Conservation (phyloP, 2,888 invertebrate genomes). For the Perdita meconis region DNA sequence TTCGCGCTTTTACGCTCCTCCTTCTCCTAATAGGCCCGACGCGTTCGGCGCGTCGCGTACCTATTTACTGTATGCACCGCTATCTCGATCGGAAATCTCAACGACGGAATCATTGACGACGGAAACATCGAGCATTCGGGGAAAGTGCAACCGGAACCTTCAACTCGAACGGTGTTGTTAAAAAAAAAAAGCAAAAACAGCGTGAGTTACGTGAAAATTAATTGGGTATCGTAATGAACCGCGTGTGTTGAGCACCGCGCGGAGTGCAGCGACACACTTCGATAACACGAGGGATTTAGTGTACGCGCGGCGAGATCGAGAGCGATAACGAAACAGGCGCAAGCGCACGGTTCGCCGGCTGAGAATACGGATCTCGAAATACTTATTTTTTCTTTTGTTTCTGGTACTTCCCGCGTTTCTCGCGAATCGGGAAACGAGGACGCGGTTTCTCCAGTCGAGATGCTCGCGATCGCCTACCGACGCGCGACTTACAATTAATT, state of each 20-base stretch:
- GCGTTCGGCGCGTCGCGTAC: not conserved
- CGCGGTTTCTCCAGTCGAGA: constrained; percentile 32
- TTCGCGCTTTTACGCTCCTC: constrained; percentile 39
- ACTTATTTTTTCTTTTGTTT: constrained; percentile 23
- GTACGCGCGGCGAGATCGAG: constrained; percentile 26
- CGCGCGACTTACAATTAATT: not conserved
- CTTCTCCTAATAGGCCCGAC: not conserved
- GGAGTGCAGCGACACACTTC: constrained; percentile 31
- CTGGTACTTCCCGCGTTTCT: constrained; percentile 6
- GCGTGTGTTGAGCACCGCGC: not conserved
- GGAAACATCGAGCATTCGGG: not conserved
- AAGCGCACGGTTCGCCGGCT: constrained; percentile 12
- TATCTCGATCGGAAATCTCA: not conserved
- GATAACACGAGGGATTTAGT: constrained; percentile 39
- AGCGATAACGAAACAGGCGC: constrained; percentile 35
- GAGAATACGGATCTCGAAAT: constrained; percentile 42
- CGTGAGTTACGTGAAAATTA: constrained; percentile 34
- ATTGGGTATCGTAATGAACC: constrained; percentile 35
- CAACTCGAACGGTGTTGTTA: too few relatives aligned
- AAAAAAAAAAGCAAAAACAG: not conserved
- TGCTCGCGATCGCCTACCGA: not conserved
- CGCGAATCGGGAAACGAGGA: constrained; percentile 41
- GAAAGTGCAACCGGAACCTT: too few relatives aligned
- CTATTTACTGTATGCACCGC: not conserved
- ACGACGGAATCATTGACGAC: not conserved